Evolutionary conservation across 2,888 invertebrate genomes (phyloP), one percentile per base, ranked within the genome.

Genomic region (Aphidoletes aphidimyza): DNA sequence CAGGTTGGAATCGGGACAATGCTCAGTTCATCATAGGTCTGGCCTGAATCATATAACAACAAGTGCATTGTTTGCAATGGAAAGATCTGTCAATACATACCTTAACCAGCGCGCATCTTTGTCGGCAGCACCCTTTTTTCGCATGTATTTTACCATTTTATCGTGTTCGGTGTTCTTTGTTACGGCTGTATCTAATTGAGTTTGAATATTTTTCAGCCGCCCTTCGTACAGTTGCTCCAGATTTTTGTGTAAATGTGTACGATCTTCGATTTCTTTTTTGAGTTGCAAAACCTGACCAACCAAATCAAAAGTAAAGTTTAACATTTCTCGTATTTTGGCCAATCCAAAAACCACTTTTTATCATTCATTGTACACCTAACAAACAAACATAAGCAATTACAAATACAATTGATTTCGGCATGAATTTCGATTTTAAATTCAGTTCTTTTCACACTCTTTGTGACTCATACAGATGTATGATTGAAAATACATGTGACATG

Each of bases 151-250:
- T 30, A 95, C 87, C 84, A 94, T 91, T 11, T 91, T 91, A 87
- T 95, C 95, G 87, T 95, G 89, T 42, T 94, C 94, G 0, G 92
- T 90, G 2, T 94, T 90, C 47, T 93, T 92, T 86, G 92, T 91
- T 86, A 93, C 92, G 86, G 95, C 94, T 86, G 92, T 91, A 85
- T 94, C 94, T 85, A 92, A 92, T 87, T 94, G 93, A 9, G 92
- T 91, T 84, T 91, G 91, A 0, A 94, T 88, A 0, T 91, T 91
- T 0, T 90, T 88, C 2, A 93, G 93, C 88, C 95, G 95, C 86
- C 93, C 94, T 85, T 94, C 94, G 88, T 94, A 95, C 85, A 94
- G 89, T 17, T 94, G 92, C 87, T 95, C 93, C 90, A 94, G 93
- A 89, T 95, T 93, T 85, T 93, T 93, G 3, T 94, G 92, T 26